These are phyloP conservation scores for Eurytoma adleriae DNA, from an alignment of 2,888 invertebrate species.

Conservation along the genomic window DNA sequence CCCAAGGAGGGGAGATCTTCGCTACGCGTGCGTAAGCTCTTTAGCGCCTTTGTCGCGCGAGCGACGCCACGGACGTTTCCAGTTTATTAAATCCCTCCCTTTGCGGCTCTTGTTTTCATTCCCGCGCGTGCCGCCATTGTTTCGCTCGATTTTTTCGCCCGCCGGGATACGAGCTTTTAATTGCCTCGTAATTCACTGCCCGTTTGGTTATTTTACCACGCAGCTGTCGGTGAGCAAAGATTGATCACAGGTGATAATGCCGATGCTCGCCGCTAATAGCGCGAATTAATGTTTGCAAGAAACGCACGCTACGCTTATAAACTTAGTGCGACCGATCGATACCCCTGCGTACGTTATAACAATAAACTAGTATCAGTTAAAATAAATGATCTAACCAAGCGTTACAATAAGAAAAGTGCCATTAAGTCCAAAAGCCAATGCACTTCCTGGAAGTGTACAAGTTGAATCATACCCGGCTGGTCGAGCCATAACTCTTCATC, in stretches of 20 bases:
- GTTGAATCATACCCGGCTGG: neutral
- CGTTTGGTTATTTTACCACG: no score
- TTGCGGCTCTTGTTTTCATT: neutral
- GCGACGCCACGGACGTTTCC: constrained; percentile 9
- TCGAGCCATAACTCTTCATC: constrained; percentile 8
- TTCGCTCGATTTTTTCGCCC: neutral
- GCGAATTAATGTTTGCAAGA: no score
- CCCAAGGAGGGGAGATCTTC: constrained; percentile 10
- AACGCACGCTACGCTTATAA: no score
- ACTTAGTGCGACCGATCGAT: no score
- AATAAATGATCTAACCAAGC: no score
- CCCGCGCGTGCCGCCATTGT: neutral
- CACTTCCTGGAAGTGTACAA: neutral
- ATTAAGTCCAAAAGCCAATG: neutral
- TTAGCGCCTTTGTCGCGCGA: constrained; percentile 4
- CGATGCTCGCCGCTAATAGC: no score
- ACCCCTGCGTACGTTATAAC: no score
- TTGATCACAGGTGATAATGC: no score
- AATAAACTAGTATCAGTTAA: no score
- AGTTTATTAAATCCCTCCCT: neutral
- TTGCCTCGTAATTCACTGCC: neutral
- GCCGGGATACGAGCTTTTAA: neutral
- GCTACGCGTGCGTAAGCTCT: neutral
- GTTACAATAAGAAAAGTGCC: no score
- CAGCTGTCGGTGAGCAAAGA: no score